phyloP scores from a whole-genome alignment of 2,797 vertebrate species.

The Pangasius mekongensis region DNA sequence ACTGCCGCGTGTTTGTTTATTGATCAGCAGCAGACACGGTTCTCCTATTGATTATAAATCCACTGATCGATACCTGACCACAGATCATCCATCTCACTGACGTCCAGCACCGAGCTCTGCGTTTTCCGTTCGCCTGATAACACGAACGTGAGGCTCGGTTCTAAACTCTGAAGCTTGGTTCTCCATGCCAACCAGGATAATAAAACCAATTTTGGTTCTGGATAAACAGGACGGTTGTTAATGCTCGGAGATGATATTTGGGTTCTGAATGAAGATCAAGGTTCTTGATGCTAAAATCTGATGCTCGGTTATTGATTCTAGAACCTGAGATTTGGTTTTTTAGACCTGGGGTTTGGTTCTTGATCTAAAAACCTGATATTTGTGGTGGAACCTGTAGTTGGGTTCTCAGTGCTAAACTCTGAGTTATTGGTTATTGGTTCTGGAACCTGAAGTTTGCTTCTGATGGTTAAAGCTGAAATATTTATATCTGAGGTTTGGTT shows the following conservation, averaged over 20 bases:
- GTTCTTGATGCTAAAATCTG: neutral
- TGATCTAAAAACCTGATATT: too few relatives aligned
- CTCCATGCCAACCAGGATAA: neutral
- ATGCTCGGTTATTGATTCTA: too few relatives aligned
- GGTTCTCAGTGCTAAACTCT: too few relatives aligned
- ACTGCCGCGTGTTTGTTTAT: neutral
- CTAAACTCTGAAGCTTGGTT: neutral
- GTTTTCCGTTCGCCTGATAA: neutral
- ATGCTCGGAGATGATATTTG: neutral
- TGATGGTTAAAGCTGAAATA: neutral
- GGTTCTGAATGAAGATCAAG: neutral
- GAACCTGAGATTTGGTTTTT: neutral
- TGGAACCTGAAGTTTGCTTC: neutral
- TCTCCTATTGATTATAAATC: neutral
- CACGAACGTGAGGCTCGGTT: neutral
- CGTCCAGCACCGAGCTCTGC: neutral
- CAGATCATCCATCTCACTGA: neutral
- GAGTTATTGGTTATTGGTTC: neutral
- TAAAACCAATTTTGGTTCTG: neutral
- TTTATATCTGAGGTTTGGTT: neutral
- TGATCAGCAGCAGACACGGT: neutral
- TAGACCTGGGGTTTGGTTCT: too few relatives aligned
- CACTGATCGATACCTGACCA: slow-evolving; percentile 1
- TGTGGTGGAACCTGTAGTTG: too few relatives aligned
- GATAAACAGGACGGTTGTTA: neutral